Base-by-base conservation (phyloP, 2,888 invertebrate genomes). In the Alcis repandata region DNA sequence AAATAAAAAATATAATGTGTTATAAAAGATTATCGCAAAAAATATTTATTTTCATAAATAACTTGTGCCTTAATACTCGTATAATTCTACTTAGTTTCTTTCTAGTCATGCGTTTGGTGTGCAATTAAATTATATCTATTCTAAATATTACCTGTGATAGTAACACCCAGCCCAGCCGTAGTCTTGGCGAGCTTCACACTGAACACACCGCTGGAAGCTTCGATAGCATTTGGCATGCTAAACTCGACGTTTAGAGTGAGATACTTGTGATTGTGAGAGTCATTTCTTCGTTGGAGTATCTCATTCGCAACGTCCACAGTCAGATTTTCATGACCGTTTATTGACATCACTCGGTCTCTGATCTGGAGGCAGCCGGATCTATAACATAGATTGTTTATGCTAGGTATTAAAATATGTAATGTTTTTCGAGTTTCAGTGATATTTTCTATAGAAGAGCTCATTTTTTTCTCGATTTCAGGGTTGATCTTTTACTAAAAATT, bases 151-250 rank as follows among this genome's bases (percentile, higher is more conserved):
- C 97, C 96, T 83, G 96, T 97, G 8, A 98, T 96, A n/a, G 98
- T 98, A 41, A 99, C 96, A 2, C 99, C 99, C 13, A 99, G 93
- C 4, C 98, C 98, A 27, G 95, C 95, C 41, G 96, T 96, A 32
- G 95, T 96, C 75, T 96, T 96, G 4, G 97, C 96, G 56, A 99
- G 93, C 86, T 98, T 97, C 0, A 99, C 98, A 70, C 96, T 97
- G 82, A 98, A 98, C 0, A 98, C 96, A 0, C 98, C 98, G 75
- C 97, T 97, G 6, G 97, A 96, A 1, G 98, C 98, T 70, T 98
- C 97, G 48, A 98, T 98, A 0, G 98, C 96, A 73, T 98, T 98
- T 10, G 98, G 97, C 86, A 98, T 97, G 89, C 97, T 98, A 86
- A 98, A 98, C 84, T 98, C 98, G 0, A 97, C 95, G 75, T 97